A percentile compares a stretch with the other conserved stretches of the same genome.
These are phyloP conservation scores for Peromyscus maniculatus DNA, from an alignment of 2,113 vertebrate species.

Conservation along the genomic window DNA sequence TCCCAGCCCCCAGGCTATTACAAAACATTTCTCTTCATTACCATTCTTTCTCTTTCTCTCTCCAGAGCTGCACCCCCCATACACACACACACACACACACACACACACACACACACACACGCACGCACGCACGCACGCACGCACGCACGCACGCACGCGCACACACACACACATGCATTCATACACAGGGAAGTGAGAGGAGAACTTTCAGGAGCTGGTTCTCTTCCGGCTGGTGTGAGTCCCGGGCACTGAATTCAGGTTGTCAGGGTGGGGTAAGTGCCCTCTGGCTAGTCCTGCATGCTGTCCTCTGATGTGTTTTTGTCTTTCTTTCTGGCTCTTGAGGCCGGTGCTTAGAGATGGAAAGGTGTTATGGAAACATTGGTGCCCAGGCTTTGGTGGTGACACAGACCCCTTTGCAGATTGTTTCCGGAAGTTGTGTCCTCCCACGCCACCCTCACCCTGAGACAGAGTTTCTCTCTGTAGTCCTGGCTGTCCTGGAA, in stretches of 20 bases:
- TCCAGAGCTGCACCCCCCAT: not conserved
- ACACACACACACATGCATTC: no score
- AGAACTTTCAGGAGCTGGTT: not conserved
- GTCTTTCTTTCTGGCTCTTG: no score
- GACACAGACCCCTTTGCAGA: not conserved
- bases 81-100: not conserved
- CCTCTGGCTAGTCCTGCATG: not conserved
- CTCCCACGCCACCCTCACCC: no score
- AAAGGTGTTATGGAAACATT: not conserved
- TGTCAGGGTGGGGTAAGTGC: not conserved
- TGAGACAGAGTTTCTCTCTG: not conserved
- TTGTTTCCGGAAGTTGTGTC: not conserved
- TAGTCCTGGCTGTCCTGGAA: not conserved
- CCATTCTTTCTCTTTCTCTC: not conserved
- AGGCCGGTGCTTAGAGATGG: not conserved
- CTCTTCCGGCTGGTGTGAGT: not conserved
- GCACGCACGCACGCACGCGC: no score
- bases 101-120: rapidly evolving
- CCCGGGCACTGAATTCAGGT: not conserved
- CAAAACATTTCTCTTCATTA: not conserved
- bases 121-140: no score
- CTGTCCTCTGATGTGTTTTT: not conserved
- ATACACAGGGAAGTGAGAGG: not conserved
- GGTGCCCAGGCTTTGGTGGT: not conserved
- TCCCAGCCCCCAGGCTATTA: not conserved